These are phyloP conservation scores for Bombus sylvicola DNA, from an alignment of 1,140 invertebrate genomes.

Conservation along the genomic window DNA sequence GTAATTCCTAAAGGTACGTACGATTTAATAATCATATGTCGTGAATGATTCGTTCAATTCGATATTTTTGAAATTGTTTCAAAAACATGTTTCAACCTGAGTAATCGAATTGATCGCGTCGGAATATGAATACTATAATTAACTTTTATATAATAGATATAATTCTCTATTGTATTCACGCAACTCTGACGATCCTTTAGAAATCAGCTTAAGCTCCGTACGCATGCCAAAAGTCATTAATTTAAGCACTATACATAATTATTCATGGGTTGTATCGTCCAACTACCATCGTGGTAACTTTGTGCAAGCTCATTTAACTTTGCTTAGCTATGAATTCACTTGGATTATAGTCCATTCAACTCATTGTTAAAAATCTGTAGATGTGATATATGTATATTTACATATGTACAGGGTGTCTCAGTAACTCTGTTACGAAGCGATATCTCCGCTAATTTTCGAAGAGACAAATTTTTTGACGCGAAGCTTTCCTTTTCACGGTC, in stretches of 20 bases:
- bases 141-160: background rate
- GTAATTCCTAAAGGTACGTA: no score
- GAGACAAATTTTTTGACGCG: no score
- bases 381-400: no score
- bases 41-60: no score
- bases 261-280: background rate
- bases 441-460: no score
- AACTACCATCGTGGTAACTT: conserved; percentile 15
- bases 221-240: background rate
- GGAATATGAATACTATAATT: background rate
- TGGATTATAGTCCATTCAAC: background rate
- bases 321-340: background rate
- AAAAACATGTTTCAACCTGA: background rate
- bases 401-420: no score
- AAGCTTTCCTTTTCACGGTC: no score
- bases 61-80: background rate
- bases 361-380: background rate
- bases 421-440: no score
- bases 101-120: background rate
- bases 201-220: background rate
- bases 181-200: background rate
- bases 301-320: conserved; percentile 16
- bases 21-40: no score
- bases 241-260: conserved; percentile 20
- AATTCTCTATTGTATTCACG: background rate